A percentile compares a stretch with the other conserved stretches of the same genome.
Conservation (phyloP, 2,888 invertebrate species). For the Chymomyza caudatula region DNA sequence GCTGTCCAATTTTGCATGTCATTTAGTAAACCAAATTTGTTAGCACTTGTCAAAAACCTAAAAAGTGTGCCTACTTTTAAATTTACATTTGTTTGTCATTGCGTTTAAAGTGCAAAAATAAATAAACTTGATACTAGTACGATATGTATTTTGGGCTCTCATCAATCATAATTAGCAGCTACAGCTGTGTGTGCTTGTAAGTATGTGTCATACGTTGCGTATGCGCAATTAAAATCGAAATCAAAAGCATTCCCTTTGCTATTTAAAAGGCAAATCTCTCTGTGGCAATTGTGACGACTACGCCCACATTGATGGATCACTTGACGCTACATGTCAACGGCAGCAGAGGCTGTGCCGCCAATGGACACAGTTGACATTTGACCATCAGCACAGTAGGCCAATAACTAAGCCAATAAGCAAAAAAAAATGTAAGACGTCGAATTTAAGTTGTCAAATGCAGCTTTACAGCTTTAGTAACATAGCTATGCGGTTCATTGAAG, state of each 20-base stretch:
- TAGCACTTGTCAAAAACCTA: background rate
- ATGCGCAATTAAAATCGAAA: slow-evolving; percentile 30
- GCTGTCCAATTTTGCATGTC: slow-evolving; percentile 51
- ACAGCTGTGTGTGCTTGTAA: slow-evolving; percentile 9
- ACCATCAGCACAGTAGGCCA: background rate
- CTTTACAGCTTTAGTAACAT: too few species aligned
- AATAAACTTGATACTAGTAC: background rate
- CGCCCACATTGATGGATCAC: background rate
- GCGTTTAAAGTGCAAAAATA: background rate
- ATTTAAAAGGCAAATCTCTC: background rate
- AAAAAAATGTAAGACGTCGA: too few species aligned
- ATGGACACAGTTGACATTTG: background rate
- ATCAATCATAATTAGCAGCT: slow-evolving; percentile 49
- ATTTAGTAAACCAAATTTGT: slow-evolving; percentile 28
- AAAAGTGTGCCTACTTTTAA: background rate
- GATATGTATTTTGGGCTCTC: background rate
- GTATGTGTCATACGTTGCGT: slow-evolving; percentile 17
- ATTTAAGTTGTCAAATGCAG: too few species aligned
- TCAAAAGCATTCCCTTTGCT: background rate
- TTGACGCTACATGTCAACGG: background rate
- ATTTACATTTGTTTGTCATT: background rate
- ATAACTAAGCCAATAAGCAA: too few species aligned
- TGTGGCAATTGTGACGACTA: background rate
- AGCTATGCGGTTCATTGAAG: too few species aligned
- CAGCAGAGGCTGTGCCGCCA: background rate